phyloP scores from a whole-genome alignment of 53 echinoderm and acorn worm genomes.

The Temnopleurus reevesii region DNA sequence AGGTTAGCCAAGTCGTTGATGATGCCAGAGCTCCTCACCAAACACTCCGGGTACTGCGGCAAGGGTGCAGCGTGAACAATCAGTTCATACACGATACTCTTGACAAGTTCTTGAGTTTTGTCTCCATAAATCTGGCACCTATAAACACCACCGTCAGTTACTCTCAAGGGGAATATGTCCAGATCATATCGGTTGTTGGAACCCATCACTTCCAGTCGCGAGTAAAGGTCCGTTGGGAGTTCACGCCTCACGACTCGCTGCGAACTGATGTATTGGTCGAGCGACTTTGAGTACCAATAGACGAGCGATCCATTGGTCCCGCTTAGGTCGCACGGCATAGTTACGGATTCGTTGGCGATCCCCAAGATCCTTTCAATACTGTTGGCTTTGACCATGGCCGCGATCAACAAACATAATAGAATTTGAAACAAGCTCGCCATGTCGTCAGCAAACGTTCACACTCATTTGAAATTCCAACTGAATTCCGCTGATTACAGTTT shows the following conservation, averaged over 20 bases:
- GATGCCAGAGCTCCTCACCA: not conserved
- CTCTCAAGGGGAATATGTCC: not conserved
- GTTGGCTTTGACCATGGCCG: not conserved
- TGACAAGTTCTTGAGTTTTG: not conserved
- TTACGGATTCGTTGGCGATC: not conserved
- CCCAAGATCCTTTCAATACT: not conserved
- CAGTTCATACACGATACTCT: slow-evolving; percentile 35
- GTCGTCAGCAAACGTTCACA: not conserved
- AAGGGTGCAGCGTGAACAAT: slow-evolving; percentile 1
- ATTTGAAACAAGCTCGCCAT: not conserved
- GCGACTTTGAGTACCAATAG: not conserved
- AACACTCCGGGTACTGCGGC: not conserved
- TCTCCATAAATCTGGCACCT: slow-evolving; percentile 5
- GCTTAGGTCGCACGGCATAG: slow-evolving; percentile 1
- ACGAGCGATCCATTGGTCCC: slow-evolving; percentile 33
- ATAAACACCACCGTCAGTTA: not conserved
- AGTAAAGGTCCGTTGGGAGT: not conserved
- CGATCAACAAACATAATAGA: not conserved
- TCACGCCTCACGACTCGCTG: not conserved
- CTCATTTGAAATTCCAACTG: not conserved
- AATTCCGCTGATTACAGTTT: no score
- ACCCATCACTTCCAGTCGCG: not conserved
- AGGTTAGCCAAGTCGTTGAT: not conserved
- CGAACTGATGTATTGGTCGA: not conserved
- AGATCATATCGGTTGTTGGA: not conserved